Evolutionary conservation across 2,888 invertebrate species (phyloP), one percentile per base, ranked within the genome.

Genomic region (Heliconius cydno): DNA sequence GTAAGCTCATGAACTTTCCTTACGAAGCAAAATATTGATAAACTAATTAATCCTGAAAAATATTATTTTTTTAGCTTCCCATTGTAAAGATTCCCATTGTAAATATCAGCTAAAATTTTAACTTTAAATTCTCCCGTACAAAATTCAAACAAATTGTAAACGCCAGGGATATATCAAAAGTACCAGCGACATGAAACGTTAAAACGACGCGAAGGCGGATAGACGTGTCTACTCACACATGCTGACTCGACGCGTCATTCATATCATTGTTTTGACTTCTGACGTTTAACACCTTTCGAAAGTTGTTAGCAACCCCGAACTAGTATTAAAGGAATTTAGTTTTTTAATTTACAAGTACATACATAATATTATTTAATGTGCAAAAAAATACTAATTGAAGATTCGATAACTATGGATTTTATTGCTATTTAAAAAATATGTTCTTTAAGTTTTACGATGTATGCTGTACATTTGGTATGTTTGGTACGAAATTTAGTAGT

Each of bases 221-320:
- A 25, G 74, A 63, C 74, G 63, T 41, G 60, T 65, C 57, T 72
- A 72, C 57, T 57, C 72, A 72, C 13, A 72, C 41, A 74, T 60
- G 25, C 25, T 41, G 74, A 72, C 63, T 74, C 41, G 57, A 73
- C 60, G n/a, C 63, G 74, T 74, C 72, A 30, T 63, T 74, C 74
- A 65, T 74, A 60, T 74, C 74, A 65, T 74, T 74, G 74, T 60
- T 74, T 38, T 63, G 72, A 72, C 57, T 57, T 72, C 72, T 74
- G 74, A 74, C 74, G 63, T 41, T 74, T 25, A 63, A 74, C 60
- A 63, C 74, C 63, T 74, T 74, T 74, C 74, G 73, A 13, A n/a
- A 63, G 63, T 19, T 74, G 63, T 74, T 74, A 74, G 74, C 38
- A 34, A 28, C 19, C 63, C 19, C 60, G 68, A 68, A 41, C 41